phyloP scores from a whole-genome alignment of 2,888 invertebrate species.

The Anticlea derivata region DNA sequence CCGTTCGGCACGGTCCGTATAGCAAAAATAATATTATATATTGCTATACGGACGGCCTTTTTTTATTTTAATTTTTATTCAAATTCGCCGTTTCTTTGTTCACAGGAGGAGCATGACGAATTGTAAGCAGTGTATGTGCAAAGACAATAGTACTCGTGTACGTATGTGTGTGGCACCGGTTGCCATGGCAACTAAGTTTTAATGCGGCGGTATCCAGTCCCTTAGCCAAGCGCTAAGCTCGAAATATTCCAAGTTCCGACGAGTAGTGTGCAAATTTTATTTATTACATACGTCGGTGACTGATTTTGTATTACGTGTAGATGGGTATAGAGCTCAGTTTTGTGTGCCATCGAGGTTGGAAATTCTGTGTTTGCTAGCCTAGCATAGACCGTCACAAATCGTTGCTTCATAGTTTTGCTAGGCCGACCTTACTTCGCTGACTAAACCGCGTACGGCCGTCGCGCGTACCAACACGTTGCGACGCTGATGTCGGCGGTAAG shows the following conservation, averaged over 20 bases:
- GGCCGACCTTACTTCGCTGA: too few species aligned
- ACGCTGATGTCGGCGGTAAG: too few species aligned
- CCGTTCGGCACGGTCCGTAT: too few species aligned
- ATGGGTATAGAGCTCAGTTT: conserved; percentile 26
- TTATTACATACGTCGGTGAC: conserved; percentile 47
- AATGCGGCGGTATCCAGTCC: conserved; percentile 22
- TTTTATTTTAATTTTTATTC: neutral
- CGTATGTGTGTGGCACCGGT: conserved; percentile 29
- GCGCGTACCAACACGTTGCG: too few species aligned
- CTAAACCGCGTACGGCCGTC: too few species aligned
- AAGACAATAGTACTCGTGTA: conserved; percentile 59
- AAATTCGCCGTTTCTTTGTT: conserved; percentile 44
- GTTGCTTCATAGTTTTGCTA: too few species aligned
- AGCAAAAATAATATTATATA: too few species aligned
- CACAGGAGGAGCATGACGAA: conserved; percentile 79
- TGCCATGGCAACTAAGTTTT: conserved; percentile 8
- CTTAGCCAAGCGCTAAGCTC: conserved; percentile 46
- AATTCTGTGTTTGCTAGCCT: conserved; percentile 15
- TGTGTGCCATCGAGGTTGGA: conserved; percentile 29
- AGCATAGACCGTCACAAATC: neutral
- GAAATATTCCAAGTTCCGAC: conserved; percentile 63
- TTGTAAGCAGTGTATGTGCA: conserved; percentile 65
- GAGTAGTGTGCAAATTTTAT: conserved; percentile 43
- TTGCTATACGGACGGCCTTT: too few species aligned
- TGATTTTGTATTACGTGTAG: conserved; percentile 45